Base-by-base conservation (phyloP, 2,113 vertebrate genomes). In the Hirundichthys speculiger region DNA sequence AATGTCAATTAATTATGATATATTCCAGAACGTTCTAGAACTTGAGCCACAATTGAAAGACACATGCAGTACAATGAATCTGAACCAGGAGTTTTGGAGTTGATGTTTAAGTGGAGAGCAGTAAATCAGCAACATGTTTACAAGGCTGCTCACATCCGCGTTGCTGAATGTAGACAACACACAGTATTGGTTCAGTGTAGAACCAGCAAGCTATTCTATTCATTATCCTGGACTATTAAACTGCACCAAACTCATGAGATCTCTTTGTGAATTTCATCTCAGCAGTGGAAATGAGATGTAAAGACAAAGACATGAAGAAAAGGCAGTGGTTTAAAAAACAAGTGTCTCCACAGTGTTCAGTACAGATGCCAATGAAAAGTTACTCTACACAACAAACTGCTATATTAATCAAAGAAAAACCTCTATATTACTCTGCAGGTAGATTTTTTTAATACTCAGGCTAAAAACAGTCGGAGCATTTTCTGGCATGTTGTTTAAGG, bases 151-250 rank as follows among this genome's bases (percentile, higher is more conserved):
- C 30, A 13, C n/a, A 16, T 55, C 34, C 11, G 46, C 30, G 11
- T 53, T 68, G 38, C 8, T 69, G 38, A 18, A 4, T n/a, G 43
- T 42, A 16, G 1, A 25, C 53, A 64, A 60, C 21, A 55, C 3
- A 45, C 13, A 48, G 21, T 15, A 47, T 42, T 38, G 39, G 14
- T 24, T 49, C 24, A 48, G 24, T 21, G 15, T 25, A 56, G 40
- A 25, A 48, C 51, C 24, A 61, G 41, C 13, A 59, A 66, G 27
- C 13, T 18, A 20, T 51, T 54, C 54, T 30, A 48, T 1, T 30
- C 14, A 54, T 21, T 61, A 34, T 20, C 19, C n/a, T 9, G 34
- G 20, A 39, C 7, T 9, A 0, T 25, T 50, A 39, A 61, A 49
- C 24, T 64, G 9, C 10, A n/a, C n/a, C n/a, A n/a, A n/a, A n/a